Conservation (phyloP, 2,113 vertebrate species). For the Chaenogobius annularis region DNA sequence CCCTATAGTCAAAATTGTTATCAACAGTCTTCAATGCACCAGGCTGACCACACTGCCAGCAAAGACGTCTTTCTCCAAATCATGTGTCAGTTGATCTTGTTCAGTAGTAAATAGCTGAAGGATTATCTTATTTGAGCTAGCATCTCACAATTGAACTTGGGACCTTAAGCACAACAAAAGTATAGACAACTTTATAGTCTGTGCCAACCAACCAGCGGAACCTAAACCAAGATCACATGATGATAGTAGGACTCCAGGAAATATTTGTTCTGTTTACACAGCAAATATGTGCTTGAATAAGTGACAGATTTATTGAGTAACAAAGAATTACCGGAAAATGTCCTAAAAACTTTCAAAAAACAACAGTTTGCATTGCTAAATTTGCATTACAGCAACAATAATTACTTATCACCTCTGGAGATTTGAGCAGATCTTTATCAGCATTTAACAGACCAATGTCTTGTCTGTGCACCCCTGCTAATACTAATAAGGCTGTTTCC, state of each 20-base stretch:
- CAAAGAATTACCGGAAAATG: neutral
- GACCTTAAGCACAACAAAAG: neutral
- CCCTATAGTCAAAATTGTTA: no score
- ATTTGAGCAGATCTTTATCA: conserved; percentile 48
- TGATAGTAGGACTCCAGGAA: neutral
- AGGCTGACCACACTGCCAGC: no score
- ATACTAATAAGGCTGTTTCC: conserved; percentile 63
- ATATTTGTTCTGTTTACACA: neutral
- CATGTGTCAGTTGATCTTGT: no score
- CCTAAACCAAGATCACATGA: neutral
- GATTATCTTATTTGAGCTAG: neutral
- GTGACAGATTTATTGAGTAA: neutral
- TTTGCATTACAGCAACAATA: neutral
- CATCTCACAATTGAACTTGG: neutral
- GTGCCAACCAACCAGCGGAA: neutral
- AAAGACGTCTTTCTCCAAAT: no score
- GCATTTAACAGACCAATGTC: conserved; percentile 49
- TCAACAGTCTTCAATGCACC: no score
- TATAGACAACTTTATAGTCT: neutral
- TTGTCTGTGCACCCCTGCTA: conserved; percentile 21
- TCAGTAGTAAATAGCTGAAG: no score
- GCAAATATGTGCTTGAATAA: neutral
- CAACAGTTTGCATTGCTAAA: neutral
- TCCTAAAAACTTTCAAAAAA: neutral
- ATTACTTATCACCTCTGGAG: conserved; percentile 16